Evolutionary conservation across 2,113 vertebrate genomes (phyloP).

Genomic region (Coregonus clupeaformis): DNA sequence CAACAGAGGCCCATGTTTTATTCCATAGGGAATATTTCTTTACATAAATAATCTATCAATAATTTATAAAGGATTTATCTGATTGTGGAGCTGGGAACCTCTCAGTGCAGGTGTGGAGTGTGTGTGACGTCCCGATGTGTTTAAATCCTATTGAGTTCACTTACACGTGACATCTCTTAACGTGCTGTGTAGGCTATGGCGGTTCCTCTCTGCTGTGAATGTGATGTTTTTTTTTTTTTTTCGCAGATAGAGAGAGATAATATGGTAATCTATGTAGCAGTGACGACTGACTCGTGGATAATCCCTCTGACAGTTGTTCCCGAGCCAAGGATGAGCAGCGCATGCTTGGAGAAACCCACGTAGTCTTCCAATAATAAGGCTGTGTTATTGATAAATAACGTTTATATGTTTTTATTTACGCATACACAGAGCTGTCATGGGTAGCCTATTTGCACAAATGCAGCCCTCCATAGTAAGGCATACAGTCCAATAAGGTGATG

Average conservation of each 20-base stretch:
- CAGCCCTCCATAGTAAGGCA: constrained; percentile 40
- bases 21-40: neutral
- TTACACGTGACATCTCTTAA: too few species aligned
- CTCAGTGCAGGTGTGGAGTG: neutral
- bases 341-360: constrained; percentile 51
- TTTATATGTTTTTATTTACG: constrained; percentile 1
- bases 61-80: neutral
- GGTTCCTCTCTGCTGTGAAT: too few species aligned
- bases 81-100: neutral
- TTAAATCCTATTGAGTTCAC: constrained; percentile 53
- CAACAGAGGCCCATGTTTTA: neutral
- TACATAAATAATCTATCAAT: neutral
- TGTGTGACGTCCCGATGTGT: constrained; percentile 36
- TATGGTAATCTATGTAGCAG: constrained; percentile 57
- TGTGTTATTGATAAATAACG: constrained; percentile 45
- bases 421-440: constrained; percentile 55
- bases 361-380: constrained; percentile 52
- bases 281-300: constrained; percentile 54
- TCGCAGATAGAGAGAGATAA: constrained; percentile 24
- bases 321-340: constrained; percentile 48
- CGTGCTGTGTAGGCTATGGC: too few species aligned
- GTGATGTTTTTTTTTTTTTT: too few species aligned
- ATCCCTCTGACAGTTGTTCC: constrained; percentile 67
- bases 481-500: too few species aligned
- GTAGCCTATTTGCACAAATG: constrained; percentile 33